phyloP scores from a whole-genome alignment of 2,113 vertebrate genomes.

The Cynocephalus volans region DNA sequence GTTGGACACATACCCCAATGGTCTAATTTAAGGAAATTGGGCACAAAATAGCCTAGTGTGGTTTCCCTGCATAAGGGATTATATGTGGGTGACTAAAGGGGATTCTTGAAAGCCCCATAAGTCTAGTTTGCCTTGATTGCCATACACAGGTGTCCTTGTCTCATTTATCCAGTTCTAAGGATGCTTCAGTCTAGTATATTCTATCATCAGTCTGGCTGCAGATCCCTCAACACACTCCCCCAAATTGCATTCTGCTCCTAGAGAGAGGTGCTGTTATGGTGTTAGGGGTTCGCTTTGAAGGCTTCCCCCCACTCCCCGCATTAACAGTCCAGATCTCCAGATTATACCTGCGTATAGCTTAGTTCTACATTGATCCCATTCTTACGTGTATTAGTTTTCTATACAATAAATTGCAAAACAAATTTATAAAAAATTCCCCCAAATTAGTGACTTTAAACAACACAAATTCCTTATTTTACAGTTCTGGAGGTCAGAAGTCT shows the following conservation, averaged over 20 bases:
- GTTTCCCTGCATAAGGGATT: neutral
- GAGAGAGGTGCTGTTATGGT: neutral
- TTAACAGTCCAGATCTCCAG: neutral
- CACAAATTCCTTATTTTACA: neutral
- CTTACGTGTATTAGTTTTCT: neutral
- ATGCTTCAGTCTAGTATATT: neutral
- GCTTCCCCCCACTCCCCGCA: neutral
- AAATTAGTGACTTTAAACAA: neutral
- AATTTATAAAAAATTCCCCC: neutral
- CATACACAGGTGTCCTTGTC: neutral
- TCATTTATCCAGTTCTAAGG: neutral
- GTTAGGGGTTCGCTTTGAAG: neutral
- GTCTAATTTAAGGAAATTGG: neutral
- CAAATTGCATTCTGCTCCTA: neutral
- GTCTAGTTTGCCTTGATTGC: neutral
- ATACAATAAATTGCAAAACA: neutral
- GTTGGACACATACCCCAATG: no score
- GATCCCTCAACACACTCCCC: neutral
- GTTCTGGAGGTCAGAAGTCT: neutral
- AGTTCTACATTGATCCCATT: neutral
- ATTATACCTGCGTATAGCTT: neutral
- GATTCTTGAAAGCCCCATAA: neutral
- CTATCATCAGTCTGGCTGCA: neutral
- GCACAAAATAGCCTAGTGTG: neutral
- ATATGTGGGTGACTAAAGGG: neutral